Evolutionary conservation across 1,140 invertebrate species (phyloP), one percentile per base, ranked within the genome.

Genomic region (Drosophila tani): DNA sequence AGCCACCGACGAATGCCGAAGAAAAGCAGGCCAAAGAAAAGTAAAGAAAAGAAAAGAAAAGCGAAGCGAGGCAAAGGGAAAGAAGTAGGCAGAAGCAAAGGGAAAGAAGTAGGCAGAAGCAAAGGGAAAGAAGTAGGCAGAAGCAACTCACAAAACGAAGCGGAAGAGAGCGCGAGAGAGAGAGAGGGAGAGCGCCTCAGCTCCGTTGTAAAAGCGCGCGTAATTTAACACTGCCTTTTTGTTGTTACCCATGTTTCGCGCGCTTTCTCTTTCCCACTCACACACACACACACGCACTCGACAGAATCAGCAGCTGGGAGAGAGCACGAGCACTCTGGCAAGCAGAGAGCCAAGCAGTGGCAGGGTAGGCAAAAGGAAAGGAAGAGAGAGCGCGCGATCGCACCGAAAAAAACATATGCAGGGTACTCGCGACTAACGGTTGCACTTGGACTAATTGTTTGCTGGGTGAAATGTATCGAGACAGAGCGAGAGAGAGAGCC

Each of bases 211-310:
- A 88, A 88, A 88, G 84, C 84, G 84, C 84, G 84, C 81, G 84
- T 90, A 88, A 88, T 90, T 88, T 88, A 84, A 88, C 83, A 88
- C 88, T 75, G 66, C 49, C 19, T 77, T 65, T 58, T 49, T 77
- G 49, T 82, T 74, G 56, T 75, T 70, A 59, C 66, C 74, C 49
- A 50, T 76, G 56, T 71, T 87, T 53, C 63, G 67, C 67, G 67
- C 49, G 79, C 79, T 74, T 82, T 91, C 81, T 84, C 75, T 88
- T 88, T 85, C 75, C 63, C 66, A 73, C 84, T n/a, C n/a, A n/a
- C n/a, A n/a, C n/a, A 77, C 71, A 47, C 29, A 46, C 8, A 15
- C 15, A 49, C 32, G 38, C 17, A 38, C 7, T 19, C 9, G 7
- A 40, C 32, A 21, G 6, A 8, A n/a, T 5, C 32, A 67, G 69